These are phyloP conservation scores for Electrophaes corylata DNA, from an alignment of 2,888 invertebrate species.

Conservation along the genomic window DNA sequence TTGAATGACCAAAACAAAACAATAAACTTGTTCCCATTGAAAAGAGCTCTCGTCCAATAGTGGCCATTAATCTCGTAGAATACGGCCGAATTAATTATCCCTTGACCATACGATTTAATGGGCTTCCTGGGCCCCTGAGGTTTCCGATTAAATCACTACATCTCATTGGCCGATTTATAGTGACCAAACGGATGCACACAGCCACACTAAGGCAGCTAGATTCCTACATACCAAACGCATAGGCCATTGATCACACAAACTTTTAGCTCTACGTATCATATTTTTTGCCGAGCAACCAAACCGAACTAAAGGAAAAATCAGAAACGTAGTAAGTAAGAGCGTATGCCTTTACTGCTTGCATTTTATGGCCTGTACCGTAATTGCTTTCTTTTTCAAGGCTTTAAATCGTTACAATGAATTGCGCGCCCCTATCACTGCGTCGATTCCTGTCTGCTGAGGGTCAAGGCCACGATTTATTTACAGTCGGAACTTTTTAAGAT, in stretches of 20 bases:
- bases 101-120: conserved; percentile 84
- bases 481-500: no score
- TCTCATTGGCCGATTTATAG: conserved; percentile 83
- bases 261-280: no score
- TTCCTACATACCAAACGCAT: conserved; percentile 4
- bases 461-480: no score
- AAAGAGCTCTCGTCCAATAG: conserved; percentile 72
- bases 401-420: no score
- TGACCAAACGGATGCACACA: conserved; percentile 55
- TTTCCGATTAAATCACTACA: conserved; percentile 84
- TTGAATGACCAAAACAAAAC: conserved; percentile 53
- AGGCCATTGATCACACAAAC: neutral
- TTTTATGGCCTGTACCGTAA: no score
- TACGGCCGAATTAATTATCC: conserved; percentile 83
- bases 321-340: no score
- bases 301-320: no score
- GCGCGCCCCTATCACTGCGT: no score
- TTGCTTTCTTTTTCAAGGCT: no score
- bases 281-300: no score
- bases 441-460: no score
- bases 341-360: no score
- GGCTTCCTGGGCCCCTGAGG: conserved; percentile 80
- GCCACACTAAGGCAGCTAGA: conserved; percentile 21
- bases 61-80: conserved; percentile 80
- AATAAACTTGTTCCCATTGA: conserved; percentile 70